These are phyloP conservation scores for Artemia franciscana DNA, from an alignment of 1,140 invertebrate species.

Conservation along the genomic window DNA sequence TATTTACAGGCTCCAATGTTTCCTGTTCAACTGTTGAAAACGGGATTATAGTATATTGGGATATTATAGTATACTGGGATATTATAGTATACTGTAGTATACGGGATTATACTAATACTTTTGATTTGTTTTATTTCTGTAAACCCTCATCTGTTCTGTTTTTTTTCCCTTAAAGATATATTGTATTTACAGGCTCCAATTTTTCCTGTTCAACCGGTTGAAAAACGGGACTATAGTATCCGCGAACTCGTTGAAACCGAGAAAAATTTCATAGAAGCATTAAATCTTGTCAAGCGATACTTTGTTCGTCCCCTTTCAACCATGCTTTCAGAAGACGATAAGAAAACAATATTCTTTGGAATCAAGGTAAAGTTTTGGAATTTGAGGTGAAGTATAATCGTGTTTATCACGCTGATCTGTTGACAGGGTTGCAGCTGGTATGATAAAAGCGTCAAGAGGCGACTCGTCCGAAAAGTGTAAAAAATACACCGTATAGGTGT, in stretches of 20 bases:
- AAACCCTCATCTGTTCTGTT: neutral
- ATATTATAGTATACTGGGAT: no score
- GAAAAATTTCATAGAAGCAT: constrained; percentile 82
- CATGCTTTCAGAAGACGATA: constrained; percentile 43
- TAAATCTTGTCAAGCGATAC: constrained; percentile 59
- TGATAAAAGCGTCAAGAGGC: no score
- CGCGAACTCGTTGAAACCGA: constrained; percentile 89
- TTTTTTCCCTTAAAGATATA: neutral
- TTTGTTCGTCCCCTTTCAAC: constrained; percentile 52
- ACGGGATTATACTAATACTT: no score
- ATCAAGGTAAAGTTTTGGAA: constrained; percentile 75
- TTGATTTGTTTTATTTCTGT: neutral
- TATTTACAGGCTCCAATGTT: neutral
- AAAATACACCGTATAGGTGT: no score
- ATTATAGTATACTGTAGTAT: no score
- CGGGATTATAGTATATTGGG: constrained; percentile 87
- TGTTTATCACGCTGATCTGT: no score
- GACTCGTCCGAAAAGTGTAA: no score
- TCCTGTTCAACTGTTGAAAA: constrained; percentile 29
- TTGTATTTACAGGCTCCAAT: neutral
- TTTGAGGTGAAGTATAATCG: no score
- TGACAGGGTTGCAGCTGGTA: no score
- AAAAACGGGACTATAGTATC: constrained; percentile 85
- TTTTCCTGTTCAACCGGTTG: constrained; percentile 19
- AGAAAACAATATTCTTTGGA: constrained; percentile 56